Conservation (phyloP, 1,140 invertebrate genomes). For the Ceratina calcarata region DNA sequence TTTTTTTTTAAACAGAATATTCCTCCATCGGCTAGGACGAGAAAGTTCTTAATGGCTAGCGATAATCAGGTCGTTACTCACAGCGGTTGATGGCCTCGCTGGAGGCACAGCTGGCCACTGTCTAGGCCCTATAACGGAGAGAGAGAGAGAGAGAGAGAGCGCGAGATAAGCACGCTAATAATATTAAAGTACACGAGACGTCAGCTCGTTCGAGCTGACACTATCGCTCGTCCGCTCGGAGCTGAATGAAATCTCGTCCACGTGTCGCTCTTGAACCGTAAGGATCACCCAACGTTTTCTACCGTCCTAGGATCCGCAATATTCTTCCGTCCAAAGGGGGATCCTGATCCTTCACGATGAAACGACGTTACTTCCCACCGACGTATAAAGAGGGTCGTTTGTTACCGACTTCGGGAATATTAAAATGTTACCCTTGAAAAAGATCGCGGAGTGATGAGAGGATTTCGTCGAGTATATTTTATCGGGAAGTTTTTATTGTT, state of each 20-base stretch:
- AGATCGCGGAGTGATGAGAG: background rate
- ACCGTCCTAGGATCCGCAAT: background rate
- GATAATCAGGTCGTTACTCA: too few species aligned
- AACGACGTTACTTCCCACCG: background rate
- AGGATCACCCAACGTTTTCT: background rate
- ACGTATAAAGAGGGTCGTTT: background rate
- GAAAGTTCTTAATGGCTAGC: too few species aligned
- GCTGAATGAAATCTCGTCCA: slow-evolving; percentile 3
- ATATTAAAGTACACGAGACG: slow-evolving; percentile 27
- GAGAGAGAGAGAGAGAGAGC: background rate
- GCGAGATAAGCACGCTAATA: slow-evolving; percentile 10
- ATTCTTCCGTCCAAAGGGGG: background rate
- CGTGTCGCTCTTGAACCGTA: background rate
- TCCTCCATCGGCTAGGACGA: too few species aligned
- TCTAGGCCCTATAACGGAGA: background rate
- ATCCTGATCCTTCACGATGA: too few species aligned
- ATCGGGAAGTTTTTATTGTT: background rate
- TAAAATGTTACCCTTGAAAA: background rate
- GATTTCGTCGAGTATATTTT: background rate
- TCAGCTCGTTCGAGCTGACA: slow-evolving; percentile 9
- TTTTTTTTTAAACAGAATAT: too few species aligned
- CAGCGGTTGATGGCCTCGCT: background rate
- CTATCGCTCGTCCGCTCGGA: background rate
- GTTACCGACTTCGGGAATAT: background rate
- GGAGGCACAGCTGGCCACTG: background rate